Conservation (phyloP, 2,113 vertebrate species). For the Tragelaphus buxtoni region DNA sequence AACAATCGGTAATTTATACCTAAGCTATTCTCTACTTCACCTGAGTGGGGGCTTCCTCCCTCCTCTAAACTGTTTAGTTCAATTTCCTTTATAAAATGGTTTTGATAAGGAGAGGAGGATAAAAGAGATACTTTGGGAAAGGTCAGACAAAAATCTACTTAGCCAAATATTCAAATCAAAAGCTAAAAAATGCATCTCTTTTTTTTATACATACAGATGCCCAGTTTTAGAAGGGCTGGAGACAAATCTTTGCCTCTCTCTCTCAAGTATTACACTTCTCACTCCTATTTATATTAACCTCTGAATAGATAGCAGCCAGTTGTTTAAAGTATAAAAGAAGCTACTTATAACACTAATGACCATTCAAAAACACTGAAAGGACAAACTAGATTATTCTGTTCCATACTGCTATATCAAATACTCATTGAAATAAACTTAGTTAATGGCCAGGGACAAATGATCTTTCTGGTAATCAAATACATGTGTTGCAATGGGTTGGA, state of each 20-base stretch:
- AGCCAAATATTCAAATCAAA: neutral
- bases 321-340: constrained; percentile 21
- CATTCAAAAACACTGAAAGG: constrained; percentile 11
- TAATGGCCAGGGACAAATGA: constrained; percentile 1
- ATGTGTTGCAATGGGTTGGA: neutral
- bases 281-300: neutral
- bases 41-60: constrained; percentile 72
- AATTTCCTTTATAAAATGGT: constrained; percentile 69
- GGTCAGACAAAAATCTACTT: constrained; percentile 59
- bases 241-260: neutral
- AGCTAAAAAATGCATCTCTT: constrained; percentile 34
- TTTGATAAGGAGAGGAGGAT: constrained; percentile 65
- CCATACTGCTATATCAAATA: neutral
- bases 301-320: neutral
- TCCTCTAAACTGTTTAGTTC: constrained; percentile 68
- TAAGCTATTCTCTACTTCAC: constrained; percentile 65
- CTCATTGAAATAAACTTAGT: neutral
- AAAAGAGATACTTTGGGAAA: constrained; percentile 61
- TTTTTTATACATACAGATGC: neutral
- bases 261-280: neutral
- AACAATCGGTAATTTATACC: constrained; percentile 77
- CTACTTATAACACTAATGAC: neutral
- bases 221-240: neutral
- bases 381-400: neutral
- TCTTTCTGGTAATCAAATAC: constrained; percentile 6